Conservation (phyloP, 2,888 invertebrate genomes). For the Heteromurus nitidus region DNA sequence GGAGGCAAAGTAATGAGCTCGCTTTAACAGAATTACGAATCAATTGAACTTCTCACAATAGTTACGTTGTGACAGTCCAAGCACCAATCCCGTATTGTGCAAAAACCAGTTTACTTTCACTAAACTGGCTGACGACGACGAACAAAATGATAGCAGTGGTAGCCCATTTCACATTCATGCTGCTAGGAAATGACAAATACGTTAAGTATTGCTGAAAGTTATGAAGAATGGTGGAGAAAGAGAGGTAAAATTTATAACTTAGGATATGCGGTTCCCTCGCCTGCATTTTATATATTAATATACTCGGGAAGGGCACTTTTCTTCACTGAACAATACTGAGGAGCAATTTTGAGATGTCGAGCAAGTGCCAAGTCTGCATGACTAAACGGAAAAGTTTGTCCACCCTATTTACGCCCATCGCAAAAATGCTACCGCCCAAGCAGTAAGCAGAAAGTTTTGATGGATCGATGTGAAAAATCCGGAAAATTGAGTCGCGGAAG, state of each 20-base stretch:
- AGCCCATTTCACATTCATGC: neutral
- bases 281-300: no score
- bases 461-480: conserved; percentile 24
- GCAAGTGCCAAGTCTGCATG: neutral
- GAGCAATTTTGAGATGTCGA: no score
- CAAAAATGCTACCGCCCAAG: conserved; percentile 42
- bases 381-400: neutral
- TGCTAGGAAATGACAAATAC: neutral
- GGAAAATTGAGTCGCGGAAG: no score
- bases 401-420: neutral
- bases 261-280: no score
- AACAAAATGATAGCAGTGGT: neutral
- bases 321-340: no score
- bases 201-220: no score
- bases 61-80: conserved; percentile 43
- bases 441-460: conserved; percentile 48
- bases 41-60: conserved; percentile 46
- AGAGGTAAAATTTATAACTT: no score
- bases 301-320: no score
- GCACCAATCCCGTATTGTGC: no score
- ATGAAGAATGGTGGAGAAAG: no score
- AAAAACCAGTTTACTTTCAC: neutral
- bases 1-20: conserved; percentile 30
- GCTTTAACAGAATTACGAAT: conserved; percentile 39
- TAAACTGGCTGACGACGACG: neutral